Evolutionary conservation across 2,113 vertebrate species (phyloP), one percentile per base, ranked within the genome.

Genomic region (Colius striatus): DNA sequence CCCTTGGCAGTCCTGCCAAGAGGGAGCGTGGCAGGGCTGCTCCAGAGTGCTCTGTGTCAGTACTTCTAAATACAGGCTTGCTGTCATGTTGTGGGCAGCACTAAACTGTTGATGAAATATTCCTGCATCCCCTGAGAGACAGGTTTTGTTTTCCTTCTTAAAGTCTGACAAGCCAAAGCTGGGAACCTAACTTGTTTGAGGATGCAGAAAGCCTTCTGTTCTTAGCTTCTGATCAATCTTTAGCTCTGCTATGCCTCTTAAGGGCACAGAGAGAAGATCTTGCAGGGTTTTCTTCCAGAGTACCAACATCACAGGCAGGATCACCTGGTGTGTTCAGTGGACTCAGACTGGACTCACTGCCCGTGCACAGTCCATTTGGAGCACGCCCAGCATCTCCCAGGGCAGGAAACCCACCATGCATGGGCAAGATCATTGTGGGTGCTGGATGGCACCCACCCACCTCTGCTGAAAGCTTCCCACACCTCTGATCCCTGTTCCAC

Each of bases 371-470:
- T 2, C 27, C 50, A 25, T 62, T 65, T 62, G 78, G 38, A 63
- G 6, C 48, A 89, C 63, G 16, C 6, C 34, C 2, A 9, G 61
- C 58, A 32, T 60, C 84, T 87, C 21, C 74, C 3, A 9, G 36
- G 19, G 20, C 21, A 38, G 66, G 26, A 75, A 41, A 47, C 16
- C 34, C 0, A 0, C 18, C 1, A 1, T 19, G 22, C 45, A 47
- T 0, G 1, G 20, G 5, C 47, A 30, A 57, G 55, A 27, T 9
- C 15, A 8, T 23, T 0, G 0, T 0, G 2, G 67, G 32, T 34
- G 32, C 26, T 50, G 50, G 38, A 43, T n/a, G 29, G 30, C 41
- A 53, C 16, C 57, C 23, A 3, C 1, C 6, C 10, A 16, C 8
- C 1, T 1, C 11, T 27, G 51, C 73, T 67, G 70, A 47, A 17